phyloP scores from a whole-genome alignment of 2,113 vertebrate genomes.

The Cryptoleucopteryx plumbea region DNA sequence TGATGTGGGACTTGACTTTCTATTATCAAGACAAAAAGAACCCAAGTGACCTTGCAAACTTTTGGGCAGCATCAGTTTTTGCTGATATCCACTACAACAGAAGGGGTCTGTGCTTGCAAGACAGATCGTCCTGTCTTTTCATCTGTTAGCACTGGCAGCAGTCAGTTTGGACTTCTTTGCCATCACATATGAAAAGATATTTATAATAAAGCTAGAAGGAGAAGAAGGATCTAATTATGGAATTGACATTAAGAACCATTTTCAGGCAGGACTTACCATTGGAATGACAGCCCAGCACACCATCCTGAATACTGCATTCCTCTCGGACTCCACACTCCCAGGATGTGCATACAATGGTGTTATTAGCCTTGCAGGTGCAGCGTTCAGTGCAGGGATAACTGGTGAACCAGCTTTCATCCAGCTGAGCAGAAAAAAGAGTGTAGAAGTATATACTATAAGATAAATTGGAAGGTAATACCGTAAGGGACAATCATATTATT shows the following conservation, averaged over 20 bases:
- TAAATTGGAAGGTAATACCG: background rate
- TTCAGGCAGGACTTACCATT: slow-evolving; percentile 70
- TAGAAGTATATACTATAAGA: background rate
- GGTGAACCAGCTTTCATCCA: slow-evolving; percentile 81
- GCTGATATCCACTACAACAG: background rate
- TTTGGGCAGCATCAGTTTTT: background rate
- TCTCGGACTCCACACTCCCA: slow-evolving; percentile 84
- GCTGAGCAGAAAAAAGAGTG: slow-evolving; percentile 49
- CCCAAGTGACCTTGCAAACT: background rate
- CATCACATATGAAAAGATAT: background rate
- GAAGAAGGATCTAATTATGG: background rate
- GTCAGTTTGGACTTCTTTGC: background rate
- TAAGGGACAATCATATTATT: background rate
- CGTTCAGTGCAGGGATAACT: slow-evolving; percentile 74
- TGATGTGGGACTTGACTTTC: background rate
- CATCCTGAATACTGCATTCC: slow-evolving; percentile 79
- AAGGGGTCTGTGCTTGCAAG: background rate
- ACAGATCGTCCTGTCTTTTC: background rate
- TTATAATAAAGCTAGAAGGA: background rate
- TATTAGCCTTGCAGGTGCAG: slow-evolving; percentile 72
- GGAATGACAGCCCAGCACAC: slow-evolving; percentile 82
- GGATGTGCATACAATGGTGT: slow-evolving; percentile 67
- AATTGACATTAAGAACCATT: background rate
- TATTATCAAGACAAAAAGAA: background rate
- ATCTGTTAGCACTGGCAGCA: background rate